Evolutionary conservation across 1,140 invertebrate species (phyloP).

Genomic region (Ectropis grisescens): DNA sequence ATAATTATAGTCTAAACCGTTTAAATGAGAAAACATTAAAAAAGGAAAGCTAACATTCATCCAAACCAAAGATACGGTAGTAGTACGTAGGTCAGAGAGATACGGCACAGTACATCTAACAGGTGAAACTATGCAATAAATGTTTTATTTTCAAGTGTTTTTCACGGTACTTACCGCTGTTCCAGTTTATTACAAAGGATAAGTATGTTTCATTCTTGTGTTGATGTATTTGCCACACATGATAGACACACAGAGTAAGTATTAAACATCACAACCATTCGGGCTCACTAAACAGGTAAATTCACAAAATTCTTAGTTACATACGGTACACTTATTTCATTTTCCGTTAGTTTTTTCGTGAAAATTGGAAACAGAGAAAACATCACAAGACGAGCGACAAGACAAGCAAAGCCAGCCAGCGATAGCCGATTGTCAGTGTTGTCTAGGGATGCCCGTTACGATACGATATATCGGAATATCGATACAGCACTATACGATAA

Average conservation of each 20-base stretch:
- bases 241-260: slow-evolving; percentile 24
- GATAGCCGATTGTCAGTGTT: too few species aligned
- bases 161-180: slow-evolving; percentile 43
- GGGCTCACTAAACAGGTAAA: not conserved
- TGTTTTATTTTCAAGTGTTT: slow-evolving; percentile 14
- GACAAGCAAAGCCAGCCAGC: slow-evolving; percentile 26
- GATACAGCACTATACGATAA: too few species aligned
- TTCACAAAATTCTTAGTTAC: slow-evolving; percentile 20
- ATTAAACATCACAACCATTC: not conserved
- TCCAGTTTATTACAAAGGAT: slow-evolving; percentile 41
- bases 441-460: too few species aligned
- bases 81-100: not conserved
- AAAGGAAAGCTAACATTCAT: too few species aligned
- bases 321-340: slow-evolving; percentile 48
- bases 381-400: slow-evolving; percentile 31
- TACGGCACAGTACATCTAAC: not conserved
- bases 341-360: slow-evolving; percentile 62
- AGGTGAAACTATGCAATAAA: slow-evolving; percentile 8
- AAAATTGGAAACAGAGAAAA: slow-evolving; percentile 56
- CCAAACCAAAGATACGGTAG: too few species aligned
- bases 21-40: too few species aligned
- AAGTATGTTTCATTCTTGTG: slow-evolving; percentile 62
- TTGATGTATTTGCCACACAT: slow-evolving; percentile 55
- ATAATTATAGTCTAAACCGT: too few species aligned
- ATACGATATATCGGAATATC: too few species aligned